These are phyloP conservation scores for Chymomyza costata DNA, from an alignment of 1,140 invertebrate genomes.

Conservation along the genomic window DNA sequence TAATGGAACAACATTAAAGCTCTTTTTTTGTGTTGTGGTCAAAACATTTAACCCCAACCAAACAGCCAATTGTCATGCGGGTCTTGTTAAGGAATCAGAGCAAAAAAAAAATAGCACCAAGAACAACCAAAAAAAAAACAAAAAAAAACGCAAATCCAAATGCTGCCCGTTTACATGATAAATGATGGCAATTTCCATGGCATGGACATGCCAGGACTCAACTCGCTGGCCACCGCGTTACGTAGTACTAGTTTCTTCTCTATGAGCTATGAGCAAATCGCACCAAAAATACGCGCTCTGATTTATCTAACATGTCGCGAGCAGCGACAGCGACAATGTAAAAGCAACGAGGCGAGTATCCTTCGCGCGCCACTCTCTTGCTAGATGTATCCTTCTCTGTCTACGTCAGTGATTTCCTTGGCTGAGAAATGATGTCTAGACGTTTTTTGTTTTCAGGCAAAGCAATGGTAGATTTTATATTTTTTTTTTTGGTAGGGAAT, in stretches of 20 bases:
- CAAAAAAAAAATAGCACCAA: constrained; percentile 8
- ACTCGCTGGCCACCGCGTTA: neutral
- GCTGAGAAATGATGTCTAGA: constrained; percentile 65
- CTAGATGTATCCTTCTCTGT: too few species aligned
- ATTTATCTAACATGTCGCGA: constrained; percentile 45
- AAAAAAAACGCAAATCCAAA: neutral
- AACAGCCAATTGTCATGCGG: neutral
- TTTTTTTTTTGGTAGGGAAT: too few species aligned
- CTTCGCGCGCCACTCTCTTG: too few species aligned
- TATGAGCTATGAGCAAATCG: constrained; percentile 43
- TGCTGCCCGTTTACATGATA: constrained; percentile 31
- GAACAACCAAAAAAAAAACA: neutral
- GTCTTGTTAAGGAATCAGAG: constrained; percentile 4
- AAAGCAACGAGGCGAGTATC: neutral
- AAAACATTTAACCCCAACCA: neutral
- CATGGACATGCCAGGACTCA: constrained; percentile 6
- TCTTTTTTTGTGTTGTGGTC: too few species aligned
- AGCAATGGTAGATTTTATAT: constrained; percentile 15
- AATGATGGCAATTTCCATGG: constrained; percentile 49
- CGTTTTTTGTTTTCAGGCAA: constrained; percentile 40
- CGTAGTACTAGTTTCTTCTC: constrained; percentile 11
- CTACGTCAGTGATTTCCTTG: neutral
- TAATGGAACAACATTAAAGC: too few species aligned
- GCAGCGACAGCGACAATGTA: constrained; percentile 8
- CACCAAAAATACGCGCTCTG: constrained; percentile 37